Evolutionary conservation across 1,140 invertebrate species (phyloP).

Genomic region (Caenorhabditis elegans): WBcel235 BX284605.5:15706001-15706500

Average conservation of each 20-base stretch:
- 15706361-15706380: background rate
- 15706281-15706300: background rate
- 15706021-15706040: background rate
- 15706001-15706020: background rate
- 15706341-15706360: background rate
- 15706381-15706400: background rate
- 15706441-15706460: too few species aligned
- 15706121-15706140: constrained; percentile 5
- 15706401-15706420: background rate
- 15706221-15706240: constrained; percentile 1
- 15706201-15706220: background rate
- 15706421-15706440: background rate
- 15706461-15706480: too few species aligned
- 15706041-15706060: constrained; percentile 20
- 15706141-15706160: constrained; percentile 18
- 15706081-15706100: background rate
- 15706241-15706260: background rate
- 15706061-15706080: background rate
- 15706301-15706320: background rate
- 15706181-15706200: background rate
- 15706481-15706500: too few species aligned
- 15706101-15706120: background rate
- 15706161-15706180: background rate
- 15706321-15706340: background rate
- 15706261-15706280: background rate